phyloP scores from a whole-genome alignment of 2,113 vertebrate species.

The Hystrix brachyura region DNA sequence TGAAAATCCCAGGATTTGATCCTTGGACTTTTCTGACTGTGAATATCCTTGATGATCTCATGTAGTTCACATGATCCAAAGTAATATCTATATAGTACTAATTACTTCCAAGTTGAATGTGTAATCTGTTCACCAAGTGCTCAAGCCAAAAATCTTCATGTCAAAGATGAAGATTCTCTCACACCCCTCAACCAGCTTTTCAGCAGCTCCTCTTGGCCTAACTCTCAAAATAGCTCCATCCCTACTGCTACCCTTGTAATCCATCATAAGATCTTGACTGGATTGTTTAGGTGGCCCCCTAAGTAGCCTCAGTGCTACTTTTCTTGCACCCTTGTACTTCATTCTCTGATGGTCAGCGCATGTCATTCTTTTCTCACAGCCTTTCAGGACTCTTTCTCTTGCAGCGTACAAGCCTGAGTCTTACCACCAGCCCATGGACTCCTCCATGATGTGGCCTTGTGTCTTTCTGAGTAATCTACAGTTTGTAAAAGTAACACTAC shows the following conservation, averaged over 20 bases:
- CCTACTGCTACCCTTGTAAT: background rate
- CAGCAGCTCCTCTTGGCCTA: background rate
- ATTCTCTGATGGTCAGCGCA: background rate
- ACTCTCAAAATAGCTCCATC: background rate
- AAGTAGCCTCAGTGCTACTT: background rate
- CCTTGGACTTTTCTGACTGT: background rate
- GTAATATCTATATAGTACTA: background rate
- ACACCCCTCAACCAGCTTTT: background rate
- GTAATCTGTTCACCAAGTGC: background rate
- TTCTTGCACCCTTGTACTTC: background rate
- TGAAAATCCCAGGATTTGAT: background rate
- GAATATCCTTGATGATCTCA: background rate
- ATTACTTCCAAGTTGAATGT: background rate
- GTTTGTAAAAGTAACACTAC: too few species aligned
- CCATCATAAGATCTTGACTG: background rate
- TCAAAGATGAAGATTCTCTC: background rate
- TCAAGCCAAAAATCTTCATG: background rate
- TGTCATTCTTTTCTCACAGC: background rate
- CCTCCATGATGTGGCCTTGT: background rate
- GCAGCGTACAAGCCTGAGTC: background rate
- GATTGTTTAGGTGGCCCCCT: background rate
- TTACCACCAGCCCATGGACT: background rate
- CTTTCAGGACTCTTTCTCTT: background rate
- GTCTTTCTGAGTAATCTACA: background rate
- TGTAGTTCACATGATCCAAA: background rate